Conservation (phyloP, 2,888 invertebrate species). For the Antheraea yamamai region DNA sequence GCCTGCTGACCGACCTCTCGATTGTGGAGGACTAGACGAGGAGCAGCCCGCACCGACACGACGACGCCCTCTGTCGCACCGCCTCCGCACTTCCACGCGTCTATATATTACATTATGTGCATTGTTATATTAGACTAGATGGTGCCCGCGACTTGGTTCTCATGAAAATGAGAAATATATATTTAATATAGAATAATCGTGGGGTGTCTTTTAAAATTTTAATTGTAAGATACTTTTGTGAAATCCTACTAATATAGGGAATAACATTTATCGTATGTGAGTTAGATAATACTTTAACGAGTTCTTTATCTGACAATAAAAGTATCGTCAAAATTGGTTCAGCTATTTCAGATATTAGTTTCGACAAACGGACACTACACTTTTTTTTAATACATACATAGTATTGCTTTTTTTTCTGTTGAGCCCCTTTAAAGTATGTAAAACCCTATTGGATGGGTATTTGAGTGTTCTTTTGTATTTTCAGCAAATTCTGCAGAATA, state of each 20-base stretch:
- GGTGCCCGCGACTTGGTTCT: too few relatives aligned
- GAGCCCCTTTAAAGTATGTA: background rate
- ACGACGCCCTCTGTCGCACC: background rate
- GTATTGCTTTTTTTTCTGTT: background rate
- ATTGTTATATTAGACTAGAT: background rate
- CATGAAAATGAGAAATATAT: too few relatives aligned
- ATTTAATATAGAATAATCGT: too few relatives aligned
- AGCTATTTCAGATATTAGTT: too few relatives aligned
- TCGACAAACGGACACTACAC: too few relatives aligned
- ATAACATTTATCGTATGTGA: too few relatives aligned
- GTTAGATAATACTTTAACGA: too few relatives aligned
- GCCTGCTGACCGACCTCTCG: constrained; percentile 78
- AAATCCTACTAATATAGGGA: too few relatives aligned
- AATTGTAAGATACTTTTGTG: too few relatives aligned
- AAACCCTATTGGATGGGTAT: background rate
- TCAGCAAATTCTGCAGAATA: background rate
- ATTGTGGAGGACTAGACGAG: constrained; percentile 75
- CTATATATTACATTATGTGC: background rate
- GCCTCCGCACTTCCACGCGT: background rate
- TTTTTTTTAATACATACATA: background rate
- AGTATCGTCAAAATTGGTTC: too few relatives aligned
- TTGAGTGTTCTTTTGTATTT: background rate
- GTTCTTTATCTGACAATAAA: too few relatives aligned
- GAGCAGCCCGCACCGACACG: constrained; percentile 22
- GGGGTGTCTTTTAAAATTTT: too few relatives aligned